Evolutionary conservation across 1,140 invertebrate genomes (phyloP), one percentile per base, ranked within the genome.

Genomic region (Drosophila mojavensis): DNA sequence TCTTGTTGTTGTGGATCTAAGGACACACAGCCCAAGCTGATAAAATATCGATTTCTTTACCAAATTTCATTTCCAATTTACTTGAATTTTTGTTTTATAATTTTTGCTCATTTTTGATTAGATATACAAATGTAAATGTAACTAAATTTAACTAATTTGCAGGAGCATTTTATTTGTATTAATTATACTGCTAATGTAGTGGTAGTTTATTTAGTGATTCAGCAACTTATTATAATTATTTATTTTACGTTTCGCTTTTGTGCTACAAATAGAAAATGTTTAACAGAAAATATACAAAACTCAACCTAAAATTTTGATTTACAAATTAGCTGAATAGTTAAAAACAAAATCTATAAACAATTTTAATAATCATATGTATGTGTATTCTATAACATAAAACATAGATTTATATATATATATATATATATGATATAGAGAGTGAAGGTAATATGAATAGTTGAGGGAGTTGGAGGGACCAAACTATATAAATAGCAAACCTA

Each of bases 141-240:
- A 86, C 69, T 83, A 88, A 88, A 88, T 88, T 88, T 83, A 88
- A 88, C 83, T 88, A 88, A 89, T 72, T 69, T 58, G 75, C 70
- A 30, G 75, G 53, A 24, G 9, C 33, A 10, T 30, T 64, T 33
- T 30, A 30, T 39, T 65, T 65, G 56, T 6, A 59, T 60, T 47
- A 60, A 54, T 60, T 73, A 60, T 51, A 39, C 5, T 68, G 43
- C n/a, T 66, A 56, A 54, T 53, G 15, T 28, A 39, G 15, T 61
- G 62, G 9, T 62, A 61, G 41, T 55, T 70, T 11, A 39, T 39
- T 39, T 39, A 39, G 36, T 48, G 48, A 41, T 64, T 36, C 75
- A 81, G 64, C 62, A 74, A 83, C 84, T 88, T 83, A 77, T 89
- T 86, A 86, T 79, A 86, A 88, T 33, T 33, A 75, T 88, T 67